Percentiles rank a stretch among this genome's conserved stretches.
phyloP scores from a whole-genome alignment of 1,140 invertebrate species.

The Habropoda laboriosa region DNA sequence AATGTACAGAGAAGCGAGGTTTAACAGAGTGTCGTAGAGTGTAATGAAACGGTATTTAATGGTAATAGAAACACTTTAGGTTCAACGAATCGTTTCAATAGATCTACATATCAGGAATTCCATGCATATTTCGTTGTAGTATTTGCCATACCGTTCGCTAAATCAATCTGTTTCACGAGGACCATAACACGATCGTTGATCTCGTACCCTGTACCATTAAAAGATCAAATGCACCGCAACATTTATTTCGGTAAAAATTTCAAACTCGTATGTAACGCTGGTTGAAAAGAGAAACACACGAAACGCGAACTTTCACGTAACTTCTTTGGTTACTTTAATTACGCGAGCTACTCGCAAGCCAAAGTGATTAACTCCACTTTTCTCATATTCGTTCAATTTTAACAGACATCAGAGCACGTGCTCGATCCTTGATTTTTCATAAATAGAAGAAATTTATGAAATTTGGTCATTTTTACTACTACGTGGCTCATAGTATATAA shows the following conservation, averaged over 20 bases:
- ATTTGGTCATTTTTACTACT: too few species aligned
- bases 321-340: not conserved
- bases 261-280: not conserved
- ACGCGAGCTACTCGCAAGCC: too few species aligned
- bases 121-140: conserved; percentile 7
- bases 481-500: too few species aligned
- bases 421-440: too few species aligned
- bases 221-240: conserved; percentile 20
- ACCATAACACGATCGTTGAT: conserved; percentile 46
- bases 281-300: not conserved
- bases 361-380: not conserved
- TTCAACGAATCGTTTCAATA: not conserved
- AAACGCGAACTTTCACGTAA: not conserved
- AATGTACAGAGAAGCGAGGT: too few species aligned
- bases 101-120: conserved; percentile 11
- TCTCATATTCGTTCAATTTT: not conserved
- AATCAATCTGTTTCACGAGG: conserved; percentile 22
- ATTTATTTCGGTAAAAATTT: conserved; percentile 43
- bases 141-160: not conserved
- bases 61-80: not conserved
- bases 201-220: conserved; percentile 42
- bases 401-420: too few species aligned
- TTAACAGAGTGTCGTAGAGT: too few species aligned
- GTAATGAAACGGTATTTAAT: not conserved
- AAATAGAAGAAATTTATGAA: too few species aligned